Base-by-base conservation (phyloP, 2,888 invertebrate species). In the Gastrophysa polygoni region DNA sequence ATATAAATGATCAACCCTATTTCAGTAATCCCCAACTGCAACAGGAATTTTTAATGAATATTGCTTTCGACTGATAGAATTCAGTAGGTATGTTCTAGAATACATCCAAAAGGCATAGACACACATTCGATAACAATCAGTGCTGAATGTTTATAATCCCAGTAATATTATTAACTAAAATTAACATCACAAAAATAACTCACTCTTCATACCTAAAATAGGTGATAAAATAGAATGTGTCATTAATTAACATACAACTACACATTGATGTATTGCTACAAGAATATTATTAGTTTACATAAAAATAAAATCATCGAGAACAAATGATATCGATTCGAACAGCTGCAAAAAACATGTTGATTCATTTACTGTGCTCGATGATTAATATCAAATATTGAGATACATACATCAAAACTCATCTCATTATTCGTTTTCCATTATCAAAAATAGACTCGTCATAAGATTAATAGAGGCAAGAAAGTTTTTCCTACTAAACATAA, bases 151-250 rank as follows among this genome's bases (percentile, higher is more conserved):
- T n/a, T n/a, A n/a, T n/a, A n/a, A n/a, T 21, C 14, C 24, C 11
- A 48, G n/a, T 24, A 24, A 7, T n/a, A 52, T n/a, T 11, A 38
- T 14, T 5, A 48, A 7, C 38, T 21, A 21, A 28, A 38, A 52
- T 38, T 52, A 52, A 52, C 38, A 52, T 52, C 52, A 52, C 52
- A 52, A 43, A 43, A 16, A 38, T 52, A 52, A 38, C 38, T 52
- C 52, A 52, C 52, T n/a, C 38, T 20, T 6, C 4, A 8, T 18
- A 51, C 51, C 52, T 52, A 51, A 7, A 32, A 32, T 11, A 11
- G 32, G 32, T 5, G 2, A 32, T 2, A 32, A 11, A n/a, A n/a
- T n/a, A n/a, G 32, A 10, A 10, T 32, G 11, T 11, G 11, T 32
- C 32, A 32, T 38, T 21, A 16, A 38, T n/a, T n/a, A 29, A 34